Evolutionary conservation across 2,113 vertebrate species (phyloP).

Genomic region (Psephotus haematonotus): DNA sequence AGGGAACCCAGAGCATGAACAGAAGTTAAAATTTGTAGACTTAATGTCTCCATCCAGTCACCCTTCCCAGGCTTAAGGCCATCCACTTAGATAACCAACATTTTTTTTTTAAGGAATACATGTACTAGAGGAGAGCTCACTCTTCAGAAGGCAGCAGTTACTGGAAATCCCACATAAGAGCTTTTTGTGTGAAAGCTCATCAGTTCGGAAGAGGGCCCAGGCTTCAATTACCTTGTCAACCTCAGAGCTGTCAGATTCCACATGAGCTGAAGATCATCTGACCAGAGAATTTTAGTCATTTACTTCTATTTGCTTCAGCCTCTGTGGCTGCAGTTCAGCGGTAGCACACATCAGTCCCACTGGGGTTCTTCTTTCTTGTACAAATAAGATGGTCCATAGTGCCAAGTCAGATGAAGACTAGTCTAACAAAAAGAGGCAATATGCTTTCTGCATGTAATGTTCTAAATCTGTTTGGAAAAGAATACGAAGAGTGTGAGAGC

Average conservation of each 20-base stretch:
- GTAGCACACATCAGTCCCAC: background rate
- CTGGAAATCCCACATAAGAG: background rate
- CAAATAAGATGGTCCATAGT: background rate
- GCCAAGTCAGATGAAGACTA: background rate
- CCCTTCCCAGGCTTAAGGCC: background rate
- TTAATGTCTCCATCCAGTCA: background rate
- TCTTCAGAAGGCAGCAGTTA: background rate
- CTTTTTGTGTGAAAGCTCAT: background rate
- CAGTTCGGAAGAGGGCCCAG: background rate
- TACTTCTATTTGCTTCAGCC: background rate
- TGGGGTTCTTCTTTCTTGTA: background rate
- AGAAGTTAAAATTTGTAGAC: background rate
- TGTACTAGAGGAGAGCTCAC: fast-evolving
- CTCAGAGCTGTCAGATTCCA: background rate
- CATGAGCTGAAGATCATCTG: background rate
- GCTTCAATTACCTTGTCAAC: background rate
- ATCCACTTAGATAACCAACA: fast-evolving
- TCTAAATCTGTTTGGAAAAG: background rate
- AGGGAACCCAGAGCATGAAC: background rate
- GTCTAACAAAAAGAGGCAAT: background rate
- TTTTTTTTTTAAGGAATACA: background rate
- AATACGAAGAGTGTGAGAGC: background rate
- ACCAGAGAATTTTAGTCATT: background rate
- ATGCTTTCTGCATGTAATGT: fast-evolving
- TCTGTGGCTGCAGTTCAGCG: background rate